Evolutionary conservation across 2,888 invertebrate genomes (phyloP), one percentile per base, ranked within the genome.

Genomic region (Cheilosia scutellata): DNA sequence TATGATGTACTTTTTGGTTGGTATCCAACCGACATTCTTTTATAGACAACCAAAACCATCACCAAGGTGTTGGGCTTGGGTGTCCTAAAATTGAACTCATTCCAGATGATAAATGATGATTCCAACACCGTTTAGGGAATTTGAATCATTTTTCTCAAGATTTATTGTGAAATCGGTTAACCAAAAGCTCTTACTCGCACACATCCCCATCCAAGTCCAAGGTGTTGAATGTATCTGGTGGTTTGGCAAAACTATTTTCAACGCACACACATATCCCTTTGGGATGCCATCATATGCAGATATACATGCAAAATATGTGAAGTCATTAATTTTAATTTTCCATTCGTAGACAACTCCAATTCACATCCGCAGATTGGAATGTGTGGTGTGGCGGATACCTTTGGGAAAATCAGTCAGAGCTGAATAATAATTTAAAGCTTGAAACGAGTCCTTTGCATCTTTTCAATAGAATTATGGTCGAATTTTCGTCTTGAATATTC

Each of bases 161-260:
- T 91, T 91, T 91, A 91, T 91, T 91, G 91, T 91, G 90, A 90
- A 89, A 86, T 89, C 89, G 91, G 91, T 91, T 91, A 91, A 91
- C 91, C 91, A 88, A 51, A 86, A 44, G 72, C 70, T 82, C 75
- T 71, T 80, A 68, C 76, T 80, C 80, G 72, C 79, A 60, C 70
- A 80, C 63, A 25, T 3, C 37, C 37, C 2, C 13, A 66, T 72
- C 44, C 82, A 72, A 82, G 82, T 72, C 44, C 82, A 72, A 82
- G 82, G 82, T 82, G 86, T 82, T 78, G 70, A 74, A 58, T 65
- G 55, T 75, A 74, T 83, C 66, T 72, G 63, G 77, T 40, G 79
- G 86, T 42, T 86, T 86, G 13, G 60, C 70, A 68, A 40, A 87
- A 87, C 82, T 78, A 87, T 78, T 82, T 75, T 55, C 51, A 63